A percentile compares a stretch with the other conserved stretches of the same genome.
These are phyloP conservation scores for Lathronympha strigana DNA, from an alignment of 2,888 invertebrate species.

Conservation along the genomic window DNA sequence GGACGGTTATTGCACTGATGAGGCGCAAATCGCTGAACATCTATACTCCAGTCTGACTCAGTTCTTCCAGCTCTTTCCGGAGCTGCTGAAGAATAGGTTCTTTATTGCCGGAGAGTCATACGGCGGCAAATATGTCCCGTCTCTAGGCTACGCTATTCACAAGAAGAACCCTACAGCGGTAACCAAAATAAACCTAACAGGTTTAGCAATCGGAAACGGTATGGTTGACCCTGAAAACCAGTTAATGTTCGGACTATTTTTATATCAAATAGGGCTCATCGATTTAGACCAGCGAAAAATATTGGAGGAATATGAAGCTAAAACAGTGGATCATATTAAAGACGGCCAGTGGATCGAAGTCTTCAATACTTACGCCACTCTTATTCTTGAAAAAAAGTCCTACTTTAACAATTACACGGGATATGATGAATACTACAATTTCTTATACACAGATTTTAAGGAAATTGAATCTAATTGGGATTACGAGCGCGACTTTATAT, in stretches of 20 bases:
- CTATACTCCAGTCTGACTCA: conserved; percentile 90
- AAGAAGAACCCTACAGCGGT: conserved; percentile 84
- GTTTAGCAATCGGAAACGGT: conserved; percentile 91
- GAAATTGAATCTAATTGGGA: conserved; percentile 64
- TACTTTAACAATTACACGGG: conserved; percentile 5
- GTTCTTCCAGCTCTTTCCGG: conserved; percentile 93
- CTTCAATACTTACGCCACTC: not conserved
- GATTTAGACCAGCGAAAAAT: not conserved
- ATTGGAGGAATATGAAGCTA: conserved; percentile 8
- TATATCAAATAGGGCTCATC: conserved; percentile 4
- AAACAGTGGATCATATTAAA: not conserved
- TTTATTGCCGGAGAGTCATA: conserved; percentile 96
- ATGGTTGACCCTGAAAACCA: conserved; percentile 65
- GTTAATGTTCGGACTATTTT: not conserved
- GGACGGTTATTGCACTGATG: conserved; percentile 90
- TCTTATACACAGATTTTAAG: conserved; percentile 66
- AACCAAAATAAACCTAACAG: conserved; percentile 89
- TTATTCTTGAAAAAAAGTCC: not conserved
- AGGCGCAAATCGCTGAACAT: conserved; percentile 91
- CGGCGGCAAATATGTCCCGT: conserved; percentile 91
- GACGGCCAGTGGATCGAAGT: not conserved
- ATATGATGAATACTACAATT: not conserved
- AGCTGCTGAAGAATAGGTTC: conserved; percentile 89
- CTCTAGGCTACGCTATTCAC: conserved; percentile 88
- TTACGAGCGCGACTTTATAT: conserved; percentile 67